Evolutionary conservation across 2,113 vertebrate genomes (phyloP).

Genomic region (Tragelaphus strepsiceros): DNA sequence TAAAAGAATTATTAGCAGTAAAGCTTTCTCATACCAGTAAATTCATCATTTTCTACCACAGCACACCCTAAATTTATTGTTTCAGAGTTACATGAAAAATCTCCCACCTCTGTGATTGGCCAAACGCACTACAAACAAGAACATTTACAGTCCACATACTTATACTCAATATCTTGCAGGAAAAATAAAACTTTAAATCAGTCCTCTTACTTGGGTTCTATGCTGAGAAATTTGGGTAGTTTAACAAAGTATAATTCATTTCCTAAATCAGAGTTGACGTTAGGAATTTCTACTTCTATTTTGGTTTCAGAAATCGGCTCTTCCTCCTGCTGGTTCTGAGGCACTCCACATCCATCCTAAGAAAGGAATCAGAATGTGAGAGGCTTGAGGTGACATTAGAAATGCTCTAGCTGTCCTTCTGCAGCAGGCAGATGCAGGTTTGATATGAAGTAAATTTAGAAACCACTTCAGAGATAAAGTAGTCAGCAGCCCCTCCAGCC

Average conservation of each 20-base stretch:
- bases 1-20: neutral
- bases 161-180: neutral
- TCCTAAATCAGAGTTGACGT: constrained; percentile 94
- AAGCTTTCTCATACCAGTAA: neutral
- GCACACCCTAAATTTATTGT: neutral
- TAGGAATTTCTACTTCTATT: constrained; percentile 95
- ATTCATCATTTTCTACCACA: neutral
- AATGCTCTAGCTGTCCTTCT: neutral
- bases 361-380: neutral
- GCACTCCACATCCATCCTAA: constrained; percentile 89
- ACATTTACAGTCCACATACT: neutral
- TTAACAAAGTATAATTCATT: constrained; percentile 98
- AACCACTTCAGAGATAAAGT: neutral
- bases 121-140: neutral
- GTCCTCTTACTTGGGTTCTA: constrained; percentile 91
- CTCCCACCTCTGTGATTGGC: neutral
- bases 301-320: constrained; percentile 88
- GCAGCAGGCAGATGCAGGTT: neutral
- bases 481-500: neutral
- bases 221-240: constrained; percentile 95
- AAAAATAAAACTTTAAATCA: neutral
- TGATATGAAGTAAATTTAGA: neutral
- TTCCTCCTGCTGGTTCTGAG: constrained; percentile 87
- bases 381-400: accelerated
- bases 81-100: neutral